These are phyloP conservation scores for Octopus bimaculoides DNA, from an alignment of 1,140 invertebrate species.

Conservation along the genomic window DNA sequence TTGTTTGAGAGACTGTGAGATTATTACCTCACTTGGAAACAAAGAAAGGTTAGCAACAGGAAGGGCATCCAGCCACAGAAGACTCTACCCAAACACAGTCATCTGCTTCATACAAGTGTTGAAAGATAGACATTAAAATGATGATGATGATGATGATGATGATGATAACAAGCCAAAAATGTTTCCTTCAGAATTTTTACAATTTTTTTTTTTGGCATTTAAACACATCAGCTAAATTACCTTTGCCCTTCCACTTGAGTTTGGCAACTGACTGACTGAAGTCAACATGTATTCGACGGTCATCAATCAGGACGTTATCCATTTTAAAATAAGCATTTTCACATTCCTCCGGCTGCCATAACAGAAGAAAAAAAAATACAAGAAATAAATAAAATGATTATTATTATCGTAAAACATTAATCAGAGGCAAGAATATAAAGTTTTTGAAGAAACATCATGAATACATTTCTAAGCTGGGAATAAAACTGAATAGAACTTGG, in stretches of 20 bases:
- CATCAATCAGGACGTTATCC: slow-evolving; percentile 99
- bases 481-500: too few relatives aligned
- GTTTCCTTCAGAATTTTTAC: not conserved
- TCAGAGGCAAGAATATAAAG: too few relatives aligned
- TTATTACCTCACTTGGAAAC: too few relatives aligned
- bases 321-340: slow-evolving; percentile 99
- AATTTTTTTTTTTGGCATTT: not conserved
- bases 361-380: too few relatives aligned
- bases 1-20: too few relatives aligned
- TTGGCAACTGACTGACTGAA: slow-evolving; percentile 98
- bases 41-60: too few relatives aligned
- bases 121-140: not conserved
- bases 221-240: not conserved
- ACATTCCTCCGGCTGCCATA: slow-evolving; percentile 72
- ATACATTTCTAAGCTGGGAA: too few relatives aligned
- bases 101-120: not conserved
- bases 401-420: too few relatives aligned
- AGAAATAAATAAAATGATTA: too few relatives aligned
- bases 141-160: too few relatives aligned
- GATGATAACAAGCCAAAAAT: not conserved
- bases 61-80: too few relatives aligned
- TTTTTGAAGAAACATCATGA: too few relatives aligned
- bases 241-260: slow-evolving; percentile 46
- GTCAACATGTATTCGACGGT: slow-evolving; percentile 97
- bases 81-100: not conserved